Evolutionary conservation across 30 jellyfish, hydroid and myxozoan genomes (phyloP), one percentile per base, ranked within the genome.

Genomic region (Catostylus mosaicus): DNA sequence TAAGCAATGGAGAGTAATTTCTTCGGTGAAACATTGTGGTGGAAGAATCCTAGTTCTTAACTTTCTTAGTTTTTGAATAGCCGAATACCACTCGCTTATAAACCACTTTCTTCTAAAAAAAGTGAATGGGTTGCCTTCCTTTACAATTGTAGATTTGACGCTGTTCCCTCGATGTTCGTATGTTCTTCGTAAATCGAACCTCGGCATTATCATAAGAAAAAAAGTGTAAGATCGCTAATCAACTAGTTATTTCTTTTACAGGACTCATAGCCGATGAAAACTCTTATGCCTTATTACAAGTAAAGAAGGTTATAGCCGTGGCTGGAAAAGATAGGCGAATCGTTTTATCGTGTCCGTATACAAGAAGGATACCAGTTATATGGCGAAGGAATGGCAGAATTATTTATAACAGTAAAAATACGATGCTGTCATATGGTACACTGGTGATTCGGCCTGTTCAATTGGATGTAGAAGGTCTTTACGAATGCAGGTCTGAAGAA

Each of bases 311-410:
- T 33, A 52, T 60, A 4, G 91, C 91, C 6, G 67, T 81, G 19
- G 91, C 91, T 30, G 91, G 91, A 26, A 81, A 68, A 40, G 91
- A 81, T 52, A 81, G 54, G 10, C 83, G 91, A 10, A 69, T 81
- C n/a, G 31, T 81, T 30, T 60, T 81, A 22, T 81, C 91, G 0
- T 81, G 91, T 51, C 91, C 91, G 16, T 64, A 32, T 20, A 23
- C 75, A n/a, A 33, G 31, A 31, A 30, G 32, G 36, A 81, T 68
- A 8, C 91, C 85, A 1, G 84, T 81, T 37, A 48, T 27, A 18
- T 81, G 91, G 91, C 33, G 35, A 32, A 68, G 51, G 32, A 48
- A 81, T 34, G 84, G 78, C 4, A 66, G 0, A 1, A 45, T 27
- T 0, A 22, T 81, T n/a, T 31, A 52, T 57, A 24, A 34, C 34